Base-by-base conservation (phyloP, 2,797 vertebrate species). In the Chelidonichthys spinosus region DNA sequence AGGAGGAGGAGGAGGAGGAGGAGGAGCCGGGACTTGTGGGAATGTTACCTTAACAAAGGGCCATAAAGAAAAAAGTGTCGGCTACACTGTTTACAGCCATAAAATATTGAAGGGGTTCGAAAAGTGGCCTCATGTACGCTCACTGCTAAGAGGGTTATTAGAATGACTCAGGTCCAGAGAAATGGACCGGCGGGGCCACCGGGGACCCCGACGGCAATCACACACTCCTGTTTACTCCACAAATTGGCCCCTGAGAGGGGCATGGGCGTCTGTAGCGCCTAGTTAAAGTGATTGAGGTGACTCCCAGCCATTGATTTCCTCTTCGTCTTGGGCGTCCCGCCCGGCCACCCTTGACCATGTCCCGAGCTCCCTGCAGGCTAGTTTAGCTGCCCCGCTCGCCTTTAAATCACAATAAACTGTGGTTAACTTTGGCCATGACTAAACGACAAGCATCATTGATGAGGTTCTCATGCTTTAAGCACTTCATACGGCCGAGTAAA, bases 261-360 rank as follows among this genome's bases (percentile, higher is more conserved):
- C 76, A 52, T 54, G 80, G 84, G 76, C 56, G 55, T 91, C 85
- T 79, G 79, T 46, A 79, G 87, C 46, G 63, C 85, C 92, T 94
- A 92, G 94, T 95, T 95, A 94, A 93, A 93, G 92, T 95, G 94
- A 95, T 95, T 90, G 93, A 95, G 90, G 91, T 92, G 93, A 93
- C 92, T 91, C 76, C 49, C 40, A 33, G 63, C 46, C 92, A 95
- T 95, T 90, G 94, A 95, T 95, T 95, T 94, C 81, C 84, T 73
- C 88, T 91, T 80, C 33, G 74, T 91, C 92, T 90, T 84, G 62
- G 72, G 75, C 71, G 36, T 86, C 85, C 81, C 66, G 71, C 76
- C 81, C 76, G 85, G 79, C 84, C 85, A 78, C 81, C 76, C 74
- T 81, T 89, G 84, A 87, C 85, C 81, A 40, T 61, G 79, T 63